Conservation (phyloP, 30 jellyfish, hydroid and myxozoan species). For the Hydra vulgaris region DNA sequence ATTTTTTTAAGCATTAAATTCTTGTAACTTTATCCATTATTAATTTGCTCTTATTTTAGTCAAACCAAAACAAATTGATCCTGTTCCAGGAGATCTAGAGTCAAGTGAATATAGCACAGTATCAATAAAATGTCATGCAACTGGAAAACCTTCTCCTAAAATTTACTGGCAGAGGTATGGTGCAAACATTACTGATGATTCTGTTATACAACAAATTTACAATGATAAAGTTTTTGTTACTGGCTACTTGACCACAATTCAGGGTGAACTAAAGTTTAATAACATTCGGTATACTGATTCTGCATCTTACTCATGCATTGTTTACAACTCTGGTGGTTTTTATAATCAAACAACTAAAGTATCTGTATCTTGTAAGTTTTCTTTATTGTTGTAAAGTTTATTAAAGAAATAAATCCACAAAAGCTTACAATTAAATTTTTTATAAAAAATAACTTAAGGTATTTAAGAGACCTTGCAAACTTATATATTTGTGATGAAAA, state of each 20-base stretch:
- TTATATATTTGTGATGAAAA: too few species aligned
- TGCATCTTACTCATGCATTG: constrained; percentile 60
- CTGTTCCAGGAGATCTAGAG: constrained; percentile 10
- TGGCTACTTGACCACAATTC: neutral
- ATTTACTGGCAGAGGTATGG: constrained; percentile 44
- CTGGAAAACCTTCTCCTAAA: constrained; percentile 32
- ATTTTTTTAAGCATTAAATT: too few species aligned
- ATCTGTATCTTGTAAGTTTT: constrained; percentile 13
- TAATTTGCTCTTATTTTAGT: constrained; percentile 4
- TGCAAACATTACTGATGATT: constrained; percentile 11
- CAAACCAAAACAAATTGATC: constrained; percentile 11
- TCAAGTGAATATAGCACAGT: constrained; percentile 23
- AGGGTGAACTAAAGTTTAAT: constrained; percentile 10
- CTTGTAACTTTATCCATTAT: neutral
- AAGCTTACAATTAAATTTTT: neutral
- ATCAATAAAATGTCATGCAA: constrained; percentile 14
- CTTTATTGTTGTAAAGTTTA: neutral
- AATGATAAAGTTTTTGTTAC: neutral
- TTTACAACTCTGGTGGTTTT: constrained; percentile 46
- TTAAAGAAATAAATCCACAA: too few species aligned
- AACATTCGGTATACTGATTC: constrained; percentile 40
- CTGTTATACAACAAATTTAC: constrained; percentile 1
- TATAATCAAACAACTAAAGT: constrained; percentile 5
- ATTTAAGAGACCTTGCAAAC: neutral
- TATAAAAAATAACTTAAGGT: neutral